phyloP scores from a whole-genome alignment of 2,888 invertebrate genomes.

The Conomelus anceps region DNA sequence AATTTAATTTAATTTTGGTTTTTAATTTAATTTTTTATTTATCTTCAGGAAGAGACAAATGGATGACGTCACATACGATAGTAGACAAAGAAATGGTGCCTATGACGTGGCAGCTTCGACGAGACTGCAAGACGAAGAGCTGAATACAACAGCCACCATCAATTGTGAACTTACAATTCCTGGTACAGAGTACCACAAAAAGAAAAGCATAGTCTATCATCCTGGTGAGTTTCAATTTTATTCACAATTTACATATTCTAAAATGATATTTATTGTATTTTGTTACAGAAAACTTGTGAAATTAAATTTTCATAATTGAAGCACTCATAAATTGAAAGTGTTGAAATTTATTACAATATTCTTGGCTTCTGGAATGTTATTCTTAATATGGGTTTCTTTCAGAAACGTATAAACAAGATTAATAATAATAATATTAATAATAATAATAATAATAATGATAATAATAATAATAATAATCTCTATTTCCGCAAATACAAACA shows the following conservation, averaged over 20 bases:
- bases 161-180: constrained; percentile 55
- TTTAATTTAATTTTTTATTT: too few relatives aligned
- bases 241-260: background rate
- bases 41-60: constrained; percentile 34
- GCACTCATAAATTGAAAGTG: too few relatives aligned
- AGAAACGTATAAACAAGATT: too few relatives aligned
- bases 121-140: constrained; percentile 52
- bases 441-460: too few relatives aligned
- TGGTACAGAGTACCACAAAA: constrained; percentile 54
- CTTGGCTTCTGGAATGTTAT: too few relatives aligned
- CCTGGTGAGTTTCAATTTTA: constrained; percentile 46
- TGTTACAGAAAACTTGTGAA: background rate
- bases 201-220: constrained; percentile 53
- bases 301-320: background rate
- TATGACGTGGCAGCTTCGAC: constrained; percentile 52
- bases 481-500: too few relatives aligned
- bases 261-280: background rate
- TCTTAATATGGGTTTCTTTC: too few relatives aligned
- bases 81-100: constrained; percentile 46
- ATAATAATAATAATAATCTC: too few relatives aligned
- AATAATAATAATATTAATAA: too few relatives aligned
- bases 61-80: constrained; percentile 38
- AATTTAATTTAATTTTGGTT: too few relatives aligned
- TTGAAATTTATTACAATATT: too few relatives aligned
- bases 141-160: constrained; percentile 52